A percentile compares a stretch with the other conserved stretches of the same genome.
phyloP scores from a whole-genome alignment of 2,113 vertebrate genomes.

The Hypocryptadius cinnamomeus region DNA sequence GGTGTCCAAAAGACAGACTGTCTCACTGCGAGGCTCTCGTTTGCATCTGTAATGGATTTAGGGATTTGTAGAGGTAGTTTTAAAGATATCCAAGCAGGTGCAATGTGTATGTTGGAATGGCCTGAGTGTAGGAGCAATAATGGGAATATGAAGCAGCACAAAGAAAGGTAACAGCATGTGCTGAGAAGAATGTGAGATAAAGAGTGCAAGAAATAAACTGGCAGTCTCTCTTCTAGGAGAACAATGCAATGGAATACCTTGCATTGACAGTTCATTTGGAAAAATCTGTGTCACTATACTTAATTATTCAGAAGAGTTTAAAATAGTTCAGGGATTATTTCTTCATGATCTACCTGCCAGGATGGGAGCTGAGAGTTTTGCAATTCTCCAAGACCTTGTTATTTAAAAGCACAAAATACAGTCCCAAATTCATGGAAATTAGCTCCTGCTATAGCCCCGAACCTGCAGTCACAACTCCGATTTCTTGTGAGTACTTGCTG shows the following conservation, averaged over 20 bases:
- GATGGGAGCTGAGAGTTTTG: background rate
- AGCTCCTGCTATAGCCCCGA: background rate
- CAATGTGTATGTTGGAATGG: background rate
- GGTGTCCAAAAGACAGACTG: conserved; percentile 36
- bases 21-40: background rate
- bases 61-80: conserved; percentile 30
- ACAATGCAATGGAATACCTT: background rate
- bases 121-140: background rate
- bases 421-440: background rate
- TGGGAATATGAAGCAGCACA: background rate
- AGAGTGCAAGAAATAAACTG: background rate
- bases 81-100: conserved; percentile 53
- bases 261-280: background rate
- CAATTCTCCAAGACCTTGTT: background rate
- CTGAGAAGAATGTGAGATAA: background rate
- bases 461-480: background rate
- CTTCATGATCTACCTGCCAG: background rate
- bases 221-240: background rate
- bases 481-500: background rate
- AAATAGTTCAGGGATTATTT: background rate
- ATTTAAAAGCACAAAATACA: background rate
- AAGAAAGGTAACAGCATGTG: background rate
- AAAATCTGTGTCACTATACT: background rate
- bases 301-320: background rate
- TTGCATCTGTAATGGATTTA: conserved; percentile 49